Percentiles rank a stretch among this genome's conserved stretches.
phyloP scores from a whole-genome alignment of 2,888 invertebrate genomes.

The Lutraria lutraria region DNA sequence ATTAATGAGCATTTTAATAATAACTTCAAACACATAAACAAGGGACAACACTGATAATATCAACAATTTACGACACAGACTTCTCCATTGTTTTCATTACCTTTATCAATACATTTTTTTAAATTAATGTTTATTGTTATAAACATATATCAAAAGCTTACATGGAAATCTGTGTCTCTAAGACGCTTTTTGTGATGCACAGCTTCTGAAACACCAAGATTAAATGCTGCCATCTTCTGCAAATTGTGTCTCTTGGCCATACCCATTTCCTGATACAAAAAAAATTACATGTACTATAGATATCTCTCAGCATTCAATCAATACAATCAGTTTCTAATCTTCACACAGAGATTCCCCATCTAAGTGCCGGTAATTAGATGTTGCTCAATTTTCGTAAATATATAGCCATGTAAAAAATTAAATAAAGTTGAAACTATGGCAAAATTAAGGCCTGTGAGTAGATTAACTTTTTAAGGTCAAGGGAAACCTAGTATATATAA shows the following conservation, averaged over 20 bases:
- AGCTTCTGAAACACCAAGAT: constrained; percentile 86
- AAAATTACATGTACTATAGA: neutral
- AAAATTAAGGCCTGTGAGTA: too few relatives aligned
- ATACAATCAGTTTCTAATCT: too few relatives aligned
- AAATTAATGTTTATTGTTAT: neutral
- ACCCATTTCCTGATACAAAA: constrained; percentile 79
- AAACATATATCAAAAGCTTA: constrained; percentile 63
- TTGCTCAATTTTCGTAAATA: too few relatives aligned
- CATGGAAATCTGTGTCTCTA: constrained; percentile 82
- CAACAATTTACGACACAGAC: too few relatives aligned
- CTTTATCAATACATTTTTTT: too few relatives aligned
- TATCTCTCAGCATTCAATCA: too few relatives aligned
- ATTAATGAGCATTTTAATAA: neutral
- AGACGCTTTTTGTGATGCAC: constrained; percentile 80
- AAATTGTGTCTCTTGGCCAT: constrained; percentile 83
- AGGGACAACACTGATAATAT: neutral
- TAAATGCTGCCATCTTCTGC: constrained; percentile 86
- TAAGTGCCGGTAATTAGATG: too few relatives aligned
- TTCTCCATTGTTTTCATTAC: neutral
- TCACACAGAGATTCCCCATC: too few relatives aligned
- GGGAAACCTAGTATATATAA: too few relatives aligned
- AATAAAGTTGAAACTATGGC: too few relatives aligned
- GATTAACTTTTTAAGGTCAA: too few relatives aligned
- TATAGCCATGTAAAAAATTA: too few relatives aligned
- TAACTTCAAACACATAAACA: neutral